Conservation (phyloP, 1,140 invertebrate genomes). For the Aradophagus sp. region DNA sequence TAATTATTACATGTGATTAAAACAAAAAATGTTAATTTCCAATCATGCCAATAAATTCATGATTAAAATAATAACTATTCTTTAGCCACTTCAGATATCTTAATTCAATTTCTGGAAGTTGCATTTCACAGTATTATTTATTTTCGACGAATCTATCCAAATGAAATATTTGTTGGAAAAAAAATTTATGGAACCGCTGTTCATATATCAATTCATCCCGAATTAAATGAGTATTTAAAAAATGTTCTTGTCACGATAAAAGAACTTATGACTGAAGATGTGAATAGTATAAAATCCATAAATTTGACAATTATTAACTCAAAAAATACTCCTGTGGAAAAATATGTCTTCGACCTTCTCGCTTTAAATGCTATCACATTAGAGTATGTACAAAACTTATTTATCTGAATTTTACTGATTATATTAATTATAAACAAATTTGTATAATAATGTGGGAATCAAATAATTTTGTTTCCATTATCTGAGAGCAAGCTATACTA, state of each 20-base stretch:
- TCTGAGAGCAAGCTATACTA: no score
- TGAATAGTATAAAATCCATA: conserved; percentile 69
- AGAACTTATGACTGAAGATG: conserved; percentile 70
- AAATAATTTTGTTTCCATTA: no score
- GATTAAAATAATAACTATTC: no score
- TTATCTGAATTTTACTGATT: no score
- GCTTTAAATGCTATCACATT: conserved; percentile 51
- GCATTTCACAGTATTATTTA: conserved; percentile 78
- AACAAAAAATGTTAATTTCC: no score
- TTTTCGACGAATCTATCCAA: conserved; percentile 77
- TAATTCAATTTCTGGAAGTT: conserved; percentile 78
- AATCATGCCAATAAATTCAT: no score
- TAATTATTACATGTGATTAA: no score
- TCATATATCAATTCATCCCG: conserved; percentile 77
- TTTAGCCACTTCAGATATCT: conserved; percentile 68
- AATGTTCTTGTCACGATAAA: conserved; percentile 73
- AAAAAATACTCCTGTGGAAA: conserved; percentile 69
- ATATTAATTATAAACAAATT: neutral
- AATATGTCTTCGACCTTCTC: conserved; percentile 77
- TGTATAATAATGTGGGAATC: no score
- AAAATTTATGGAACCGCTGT: conserved; percentile 77
- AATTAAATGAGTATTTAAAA: conserved; percentile 78
- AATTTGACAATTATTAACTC: conserved; percentile 70
- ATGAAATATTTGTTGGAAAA: conserved; percentile 76
- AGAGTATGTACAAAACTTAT: no score